phyloP scores from a whole-genome alignment of 2,888 invertebrate genomes.

The Chironomus tentans region DNA sequence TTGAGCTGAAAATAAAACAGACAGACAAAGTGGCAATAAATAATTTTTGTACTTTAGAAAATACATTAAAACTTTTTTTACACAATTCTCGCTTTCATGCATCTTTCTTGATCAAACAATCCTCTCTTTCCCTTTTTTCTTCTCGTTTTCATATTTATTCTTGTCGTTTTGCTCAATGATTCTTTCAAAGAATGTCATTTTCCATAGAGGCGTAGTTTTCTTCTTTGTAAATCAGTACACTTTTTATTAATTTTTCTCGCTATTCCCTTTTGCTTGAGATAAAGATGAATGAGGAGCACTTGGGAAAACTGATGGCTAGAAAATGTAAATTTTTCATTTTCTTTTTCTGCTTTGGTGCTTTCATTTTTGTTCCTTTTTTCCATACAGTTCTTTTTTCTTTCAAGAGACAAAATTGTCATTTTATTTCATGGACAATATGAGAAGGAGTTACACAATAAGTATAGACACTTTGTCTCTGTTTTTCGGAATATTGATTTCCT shows the following conservation, averaged over 20 bases:
- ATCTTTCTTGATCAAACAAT: too few species aligned
- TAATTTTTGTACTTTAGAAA: too few species aligned
- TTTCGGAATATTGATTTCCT: too few species aligned
- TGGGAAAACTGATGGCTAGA: neutral
- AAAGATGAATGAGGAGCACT: neutral
- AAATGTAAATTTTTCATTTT: neutral
- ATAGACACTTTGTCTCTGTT: too few species aligned
- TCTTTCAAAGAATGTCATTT: neutral
- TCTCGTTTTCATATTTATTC: neutral
- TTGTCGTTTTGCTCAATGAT: conserved; percentile 2
- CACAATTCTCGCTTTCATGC: too few species aligned
- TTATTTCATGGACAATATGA: neutral
- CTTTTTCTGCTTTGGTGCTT: too few species aligned
- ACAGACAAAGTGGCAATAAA: too few species aligned
- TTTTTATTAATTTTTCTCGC: conserved; percentile 8
- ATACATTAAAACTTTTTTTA: too few species aligned
- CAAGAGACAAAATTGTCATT: neutral
- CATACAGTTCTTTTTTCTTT: neutral
- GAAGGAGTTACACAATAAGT: too few species aligned
- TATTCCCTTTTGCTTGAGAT: neutral
- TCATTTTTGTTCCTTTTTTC: neutral
- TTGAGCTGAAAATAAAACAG: too few species aligned
- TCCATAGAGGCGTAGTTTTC: neutral
- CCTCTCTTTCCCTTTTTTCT: too few species aligned
- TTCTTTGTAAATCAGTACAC: conserved; percentile 3